Percentiles rank a stretch among this genome's conserved stretches.
Evolutionary conservation across 2,888 invertebrate genomes (phyloP).

Genomic region (Limnephilus rhombicus): DNA sequence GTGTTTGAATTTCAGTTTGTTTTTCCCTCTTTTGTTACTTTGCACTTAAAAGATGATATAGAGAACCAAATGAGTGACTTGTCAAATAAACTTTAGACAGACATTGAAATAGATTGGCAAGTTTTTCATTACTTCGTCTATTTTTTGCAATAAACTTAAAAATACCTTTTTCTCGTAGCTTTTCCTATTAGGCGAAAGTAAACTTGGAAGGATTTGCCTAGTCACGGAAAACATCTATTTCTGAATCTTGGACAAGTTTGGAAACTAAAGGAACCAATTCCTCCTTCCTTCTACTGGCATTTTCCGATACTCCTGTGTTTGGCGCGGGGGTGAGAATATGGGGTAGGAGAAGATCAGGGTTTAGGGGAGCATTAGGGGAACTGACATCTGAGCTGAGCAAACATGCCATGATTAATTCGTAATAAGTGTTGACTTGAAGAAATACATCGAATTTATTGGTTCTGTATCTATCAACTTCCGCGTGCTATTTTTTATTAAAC

Average conservation of each 20-base stretch:
- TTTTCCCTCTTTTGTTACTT: not conserved
- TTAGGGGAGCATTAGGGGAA: slow-evolving; percentile 9
- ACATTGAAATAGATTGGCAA: not conserved
- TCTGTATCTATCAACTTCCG: not conserved
- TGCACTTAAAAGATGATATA: not conserved
- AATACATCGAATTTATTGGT: slow-evolving; percentile 58
- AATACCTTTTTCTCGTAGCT: slow-evolving; percentile 10
- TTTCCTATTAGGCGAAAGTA: slow-evolving; percentile 36
- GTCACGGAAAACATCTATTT: slow-evolving; percentile 53
- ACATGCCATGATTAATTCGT: slow-evolving; percentile 64
- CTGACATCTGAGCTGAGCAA: slow-evolving; percentile 60
- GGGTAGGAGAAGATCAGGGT: not conserved
- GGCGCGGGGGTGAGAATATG: not conserved
- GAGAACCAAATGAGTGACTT: not conserved
- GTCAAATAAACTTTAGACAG: not conserved
- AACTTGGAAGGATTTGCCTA: slow-evolving; percentile 37
- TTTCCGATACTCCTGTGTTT: slow-evolving; percentile 23
- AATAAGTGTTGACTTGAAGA: slow-evolving; percentile 62
- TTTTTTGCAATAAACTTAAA: slow-evolving; percentile 2
- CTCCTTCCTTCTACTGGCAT: slow-evolving; percentile 18
- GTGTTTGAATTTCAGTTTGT: not conserved
- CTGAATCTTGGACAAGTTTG: slow-evolving; percentile 45
- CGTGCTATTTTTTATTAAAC: not conserved
- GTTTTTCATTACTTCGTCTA: slow-evolving; percentile 1
- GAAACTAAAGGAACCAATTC: slow-evolving; percentile 49